phyloP scores from a whole-genome alignment of 2,113 vertebrate genomes.

The Urocynchramus pylzowi region DNA sequence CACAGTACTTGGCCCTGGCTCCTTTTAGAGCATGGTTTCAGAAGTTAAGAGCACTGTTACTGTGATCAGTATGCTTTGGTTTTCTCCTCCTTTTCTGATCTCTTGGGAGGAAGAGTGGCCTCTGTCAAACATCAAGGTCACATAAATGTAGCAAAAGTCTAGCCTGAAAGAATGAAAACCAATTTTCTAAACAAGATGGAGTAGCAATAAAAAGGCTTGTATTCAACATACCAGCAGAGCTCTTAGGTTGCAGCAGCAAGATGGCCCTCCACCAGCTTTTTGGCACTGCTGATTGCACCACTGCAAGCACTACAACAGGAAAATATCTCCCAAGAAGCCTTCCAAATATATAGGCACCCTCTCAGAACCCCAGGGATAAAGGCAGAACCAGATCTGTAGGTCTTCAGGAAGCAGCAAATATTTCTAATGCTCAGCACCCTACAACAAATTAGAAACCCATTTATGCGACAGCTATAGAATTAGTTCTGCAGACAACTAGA shows the following conservation, averaged over 20 bases:
- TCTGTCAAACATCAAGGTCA: not conserved
- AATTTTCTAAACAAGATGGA: not conserved
- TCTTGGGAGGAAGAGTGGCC: not conserved
- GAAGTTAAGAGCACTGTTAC: not conserved
- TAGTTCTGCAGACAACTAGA: not conserved
- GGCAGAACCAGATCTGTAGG: not conserved
- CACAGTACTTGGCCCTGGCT: not conserved
- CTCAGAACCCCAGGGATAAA: not conserved
- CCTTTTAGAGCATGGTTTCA: not conserved
- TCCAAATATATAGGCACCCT: not conserved
- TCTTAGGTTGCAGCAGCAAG: not conserved
- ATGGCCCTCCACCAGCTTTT: not conserved
- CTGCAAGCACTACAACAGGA: not conserved
- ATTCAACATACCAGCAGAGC: not conserved
- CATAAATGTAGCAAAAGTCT: not conserved
- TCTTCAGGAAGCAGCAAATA: not conserved
- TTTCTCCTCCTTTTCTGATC: not conserved
- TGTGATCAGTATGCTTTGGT: not conserved
- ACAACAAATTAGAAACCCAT: not conserved
- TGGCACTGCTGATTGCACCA: not conserved
- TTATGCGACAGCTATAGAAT: not conserved
- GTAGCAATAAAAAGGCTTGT: not conserved
- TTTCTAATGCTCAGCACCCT: not conserved
- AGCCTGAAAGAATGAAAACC: not conserved
- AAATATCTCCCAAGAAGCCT: not conserved